Conservation (phyloP, 2,113 vertebrate genomes). For the Taurulus bubalis region DNA sequence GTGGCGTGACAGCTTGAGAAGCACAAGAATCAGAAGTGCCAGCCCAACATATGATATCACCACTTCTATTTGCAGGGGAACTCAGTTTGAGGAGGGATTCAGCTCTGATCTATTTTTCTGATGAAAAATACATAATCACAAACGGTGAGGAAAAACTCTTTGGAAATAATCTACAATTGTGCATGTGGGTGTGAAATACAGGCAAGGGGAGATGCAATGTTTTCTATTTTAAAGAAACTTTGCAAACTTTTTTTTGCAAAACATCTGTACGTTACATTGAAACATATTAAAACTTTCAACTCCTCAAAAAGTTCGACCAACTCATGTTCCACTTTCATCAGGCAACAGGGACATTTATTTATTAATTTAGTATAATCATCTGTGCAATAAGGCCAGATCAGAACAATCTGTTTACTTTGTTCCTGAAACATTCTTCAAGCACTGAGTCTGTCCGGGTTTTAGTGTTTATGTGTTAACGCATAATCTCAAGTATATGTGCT, state of each 20-base stretch:
- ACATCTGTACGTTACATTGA: background rate
- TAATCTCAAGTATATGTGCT: background rate
- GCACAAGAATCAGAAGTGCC: constrained; percentile 27
- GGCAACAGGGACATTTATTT: background rate
- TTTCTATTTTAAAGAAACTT: too few relatives aligned
- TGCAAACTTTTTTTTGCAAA: background rate
- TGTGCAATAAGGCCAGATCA: background rate
- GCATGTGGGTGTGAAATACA: background rate
- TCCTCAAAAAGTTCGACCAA: constrained; percentile 29
- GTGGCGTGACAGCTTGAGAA: constrained; percentile 15
- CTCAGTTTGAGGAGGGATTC: constrained; percentile 31
- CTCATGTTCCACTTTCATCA: background rate
- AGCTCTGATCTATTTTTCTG: constrained; percentile 28
- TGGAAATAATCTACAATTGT: constrained; percentile 9
- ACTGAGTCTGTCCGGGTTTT: background rate
- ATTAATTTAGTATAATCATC: background rate
- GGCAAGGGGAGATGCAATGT: constrained; percentile 21
- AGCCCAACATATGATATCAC: constrained; percentile 18
- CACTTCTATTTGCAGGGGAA: constrained; percentile 26
- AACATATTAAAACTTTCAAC: background rate
- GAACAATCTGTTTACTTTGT: background rate
- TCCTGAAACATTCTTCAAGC: background rate
- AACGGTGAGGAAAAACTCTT: background rate
- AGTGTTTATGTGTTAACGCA: background rate
- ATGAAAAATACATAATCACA: constrained; percentile 38